Base-by-base conservation (phyloP, 2,797 vertebrate species). In the Gambusia yucatana region DNA sequence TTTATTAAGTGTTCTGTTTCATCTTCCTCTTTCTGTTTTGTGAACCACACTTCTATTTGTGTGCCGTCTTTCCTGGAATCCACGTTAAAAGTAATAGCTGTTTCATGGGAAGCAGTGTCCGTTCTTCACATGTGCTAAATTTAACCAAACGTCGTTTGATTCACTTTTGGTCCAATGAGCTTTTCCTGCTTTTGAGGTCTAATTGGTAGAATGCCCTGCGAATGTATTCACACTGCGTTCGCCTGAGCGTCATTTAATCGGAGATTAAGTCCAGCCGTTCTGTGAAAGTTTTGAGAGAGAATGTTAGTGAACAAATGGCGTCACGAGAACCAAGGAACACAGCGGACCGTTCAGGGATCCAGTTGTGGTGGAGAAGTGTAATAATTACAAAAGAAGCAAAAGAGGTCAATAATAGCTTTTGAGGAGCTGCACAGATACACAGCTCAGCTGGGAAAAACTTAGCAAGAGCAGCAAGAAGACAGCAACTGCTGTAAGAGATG, bases 11-110 rank as follows among this genome's bases (percentile, higher is more conserved):
- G 47, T 44, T 63, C 25, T 63, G 50, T 79, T 65, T 79, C 9
- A 55, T 41, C 59, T 78, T 72, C 71, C 75, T 25, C 48, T 77
- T 83, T 79, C 67, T 44, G 22, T 79, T 81, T 82, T 81, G 72
- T 14, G 39, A 57, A 16, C 81, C 30, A 85, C 57, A 16, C 76
- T 80, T 83, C 77, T 87, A 73, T 46, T 74, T 75, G 43, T 72
- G 44, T 10, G 11, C 43, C 28, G 39, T 43, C 55, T 82, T 0
- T 79, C 22, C 67, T 28, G 25, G 67, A 70, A 63, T 80, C 44
- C 36, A 25, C 52, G 6, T 71, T 70, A n/a, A 70, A 44, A 70
- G 11, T 70, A 28, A 44, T n/a, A 16, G 22, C 11, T 9, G 1
- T n/a, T 10, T 70, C 5, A 43, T 43, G 22, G 16, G 25, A 70